A percentile compares a stretch with the other conserved stretches of the same genome.
Evolutionary conservation across 2,888 invertebrate genomes (phyloP).

Genomic region (Dascillus cervinus): DNA sequence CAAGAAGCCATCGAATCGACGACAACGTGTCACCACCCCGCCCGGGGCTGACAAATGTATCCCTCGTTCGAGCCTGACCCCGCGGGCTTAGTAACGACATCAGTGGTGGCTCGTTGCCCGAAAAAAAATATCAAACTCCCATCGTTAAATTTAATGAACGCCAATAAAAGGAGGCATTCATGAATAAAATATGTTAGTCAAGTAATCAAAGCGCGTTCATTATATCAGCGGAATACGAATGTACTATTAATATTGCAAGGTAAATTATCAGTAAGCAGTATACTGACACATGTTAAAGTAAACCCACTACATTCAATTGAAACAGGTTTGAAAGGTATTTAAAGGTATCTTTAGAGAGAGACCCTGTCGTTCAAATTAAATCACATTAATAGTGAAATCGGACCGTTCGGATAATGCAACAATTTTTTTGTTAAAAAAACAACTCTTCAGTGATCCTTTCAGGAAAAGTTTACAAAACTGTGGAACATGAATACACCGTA

Average conservation of each 20-base stretch:
- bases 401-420: no score
- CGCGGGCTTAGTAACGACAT: constrained; percentile 18
- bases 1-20: constrained; percentile 37
- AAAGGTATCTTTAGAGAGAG: constrained; percentile 2
- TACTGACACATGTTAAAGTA: not conserved
- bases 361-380: constrained; percentile 18
- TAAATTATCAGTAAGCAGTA: no score
- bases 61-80: constrained; percentile 36
- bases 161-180: no score
- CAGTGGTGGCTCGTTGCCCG: constrained; percentile 16
- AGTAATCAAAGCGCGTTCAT: no score
- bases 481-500: constrained; percentile 10
- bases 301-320: constrained; percentile 1
- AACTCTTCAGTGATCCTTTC: constrained; percentile 23
- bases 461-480: constrained; percentile 24
- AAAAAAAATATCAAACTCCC: no score
- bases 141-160: no score
- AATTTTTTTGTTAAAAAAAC: constrained; percentile 24
- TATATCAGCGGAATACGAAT: no score
- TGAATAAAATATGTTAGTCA: no score
- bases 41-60: constrained; percentile 35
- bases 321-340: constrained; percentile 3
- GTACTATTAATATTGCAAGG: no score
- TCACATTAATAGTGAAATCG: constrained; percentile 20
- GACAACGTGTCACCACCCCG: constrained; percentile 34